These are phyloP conservation scores for Cherax destructor DNA, from an alignment of 1,140 invertebrate species.

Conservation along the genomic window DNA sequence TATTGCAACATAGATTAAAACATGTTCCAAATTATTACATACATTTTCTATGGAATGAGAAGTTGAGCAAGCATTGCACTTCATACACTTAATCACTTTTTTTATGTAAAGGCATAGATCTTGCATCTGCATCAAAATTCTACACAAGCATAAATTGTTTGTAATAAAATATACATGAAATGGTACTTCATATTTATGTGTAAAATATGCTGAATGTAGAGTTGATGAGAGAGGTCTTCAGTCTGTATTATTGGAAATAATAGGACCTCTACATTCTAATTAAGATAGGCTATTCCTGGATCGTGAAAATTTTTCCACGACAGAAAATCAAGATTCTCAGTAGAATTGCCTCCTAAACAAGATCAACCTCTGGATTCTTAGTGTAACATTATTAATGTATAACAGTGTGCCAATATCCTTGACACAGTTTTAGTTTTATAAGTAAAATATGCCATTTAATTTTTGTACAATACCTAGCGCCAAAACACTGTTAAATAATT, in stretches of 20 bases:
- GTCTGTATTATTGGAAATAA: not conserved
- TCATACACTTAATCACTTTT: conserved; percentile 3
- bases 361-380: not conserved
- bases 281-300: not conserved
- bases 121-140: conserved; percentile 1
- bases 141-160: not conserved
- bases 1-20: conserved; percentile 24
- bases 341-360: not conserved
- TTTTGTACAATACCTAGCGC: conserved; percentile 36
- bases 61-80: conserved; percentile 66
- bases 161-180: not conserved
- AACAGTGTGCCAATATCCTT: not conserved
- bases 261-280: not conserved
- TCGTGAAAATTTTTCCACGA: not conserved
- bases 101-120: conserved; percentile 7
- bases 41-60: conserved; percentile 60
- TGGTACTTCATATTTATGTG: not conserved
- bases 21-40: conserved; percentile 10
- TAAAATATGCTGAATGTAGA: not conserved
- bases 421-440: conserved; percentile 2
- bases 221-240: not conserved
- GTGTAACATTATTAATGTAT: conserved; percentile 7
- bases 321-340: not conserved
- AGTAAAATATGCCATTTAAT: conserved; percentile 28
- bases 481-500: conserved; percentile 12